These are phyloP conservation scores for Mylabris phalerata DNA, from an alignment of 1,140 invertebrate species.

Conservation along the genomic window DNA sequence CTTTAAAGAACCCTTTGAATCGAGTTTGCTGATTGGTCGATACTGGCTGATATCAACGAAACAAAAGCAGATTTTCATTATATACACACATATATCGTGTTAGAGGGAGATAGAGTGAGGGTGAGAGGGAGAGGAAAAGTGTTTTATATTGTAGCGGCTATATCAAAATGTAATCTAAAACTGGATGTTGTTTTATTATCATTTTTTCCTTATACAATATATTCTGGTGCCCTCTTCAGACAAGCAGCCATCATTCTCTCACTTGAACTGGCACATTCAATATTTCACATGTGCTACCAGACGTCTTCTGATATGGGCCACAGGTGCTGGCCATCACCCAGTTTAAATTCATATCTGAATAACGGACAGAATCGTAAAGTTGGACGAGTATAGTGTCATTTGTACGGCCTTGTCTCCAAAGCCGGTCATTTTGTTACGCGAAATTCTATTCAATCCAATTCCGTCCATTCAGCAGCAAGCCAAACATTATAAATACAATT, in stretches of 20 bases:
- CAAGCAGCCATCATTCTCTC: background rate
- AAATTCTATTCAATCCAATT: no score
- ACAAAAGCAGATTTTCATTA: conserved; percentile 27
- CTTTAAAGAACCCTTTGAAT: conserved; percentile 25
- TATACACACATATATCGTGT: background rate
- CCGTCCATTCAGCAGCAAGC: no score
- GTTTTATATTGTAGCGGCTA: conserved; percentile 14
- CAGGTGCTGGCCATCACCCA: conserved; percentile 22
- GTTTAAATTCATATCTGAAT: no score
- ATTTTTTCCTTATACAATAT: background rate
- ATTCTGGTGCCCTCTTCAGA: background rate
- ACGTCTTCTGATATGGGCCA: conserved; percentile 24
- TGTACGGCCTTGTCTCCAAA: no score
- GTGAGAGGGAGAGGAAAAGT: conserved; percentile 6
- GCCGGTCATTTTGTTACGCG: no score
- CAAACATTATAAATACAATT: no score
- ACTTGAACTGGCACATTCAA: conserved; percentile 10
- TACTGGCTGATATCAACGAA: conserved; percentile 19
- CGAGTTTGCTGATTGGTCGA: conserved; percentile 26
- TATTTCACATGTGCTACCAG: conserved; percentile 24
- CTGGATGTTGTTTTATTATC: background rate
- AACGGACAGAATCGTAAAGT: no score
- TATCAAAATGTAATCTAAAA: conserved; percentile 13
- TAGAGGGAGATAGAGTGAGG: no score
- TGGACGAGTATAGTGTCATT: no score